Conservation (phyloP, 2,797 vertebrate species). For the Muscicapa comitata region DNA sequence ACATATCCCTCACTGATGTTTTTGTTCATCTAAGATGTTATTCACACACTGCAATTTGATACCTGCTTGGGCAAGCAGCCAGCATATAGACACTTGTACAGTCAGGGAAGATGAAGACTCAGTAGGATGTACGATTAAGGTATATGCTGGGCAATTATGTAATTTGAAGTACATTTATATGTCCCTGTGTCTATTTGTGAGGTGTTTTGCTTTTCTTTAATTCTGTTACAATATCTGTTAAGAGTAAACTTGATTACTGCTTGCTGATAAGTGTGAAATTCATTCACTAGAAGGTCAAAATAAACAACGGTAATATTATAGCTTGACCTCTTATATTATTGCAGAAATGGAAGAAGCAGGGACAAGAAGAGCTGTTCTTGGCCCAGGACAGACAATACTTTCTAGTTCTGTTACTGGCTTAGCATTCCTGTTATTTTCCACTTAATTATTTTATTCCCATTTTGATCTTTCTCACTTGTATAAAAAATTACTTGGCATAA, state of each 20-base stretch:
- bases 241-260: neutral
- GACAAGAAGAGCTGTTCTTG: neutral
- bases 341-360: neutral
- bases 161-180: neutral
- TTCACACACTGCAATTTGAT: neutral
- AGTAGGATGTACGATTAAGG: neutral
- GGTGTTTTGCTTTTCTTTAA: neutral
- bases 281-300: neutral
- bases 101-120: neutral
- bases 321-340: neutral
- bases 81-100: neutral
- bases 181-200: neutral
- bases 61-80: neutral
- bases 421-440: neutral
- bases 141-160: neutral
- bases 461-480: neutral
- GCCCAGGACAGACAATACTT: neutral
- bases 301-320: neutral
- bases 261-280: neutral
- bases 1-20: neutral
- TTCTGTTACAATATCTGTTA: neutral
- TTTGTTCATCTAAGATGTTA: neutral
- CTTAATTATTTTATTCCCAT: neutral
- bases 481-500: neutral
- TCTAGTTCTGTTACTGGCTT: neutral